Conservation (phyloP, 2,797 vertebrate species). For the Phoxinus dragarum region DNA sequence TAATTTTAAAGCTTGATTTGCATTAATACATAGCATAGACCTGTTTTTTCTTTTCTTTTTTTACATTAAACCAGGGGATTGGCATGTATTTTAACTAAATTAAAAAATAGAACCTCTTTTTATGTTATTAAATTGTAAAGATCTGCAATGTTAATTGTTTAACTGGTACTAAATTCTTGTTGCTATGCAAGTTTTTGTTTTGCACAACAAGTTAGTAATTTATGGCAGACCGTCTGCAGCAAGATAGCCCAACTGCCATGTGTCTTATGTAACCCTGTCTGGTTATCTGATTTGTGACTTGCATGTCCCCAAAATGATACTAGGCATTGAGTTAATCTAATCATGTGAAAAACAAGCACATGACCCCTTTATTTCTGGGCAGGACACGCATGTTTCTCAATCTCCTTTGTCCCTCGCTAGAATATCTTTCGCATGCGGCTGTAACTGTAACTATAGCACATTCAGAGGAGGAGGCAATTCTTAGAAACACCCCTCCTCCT, state of each 20-base stretch:
- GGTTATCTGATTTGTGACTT: slow-evolving; percentile 44
- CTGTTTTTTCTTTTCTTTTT: not conserved
- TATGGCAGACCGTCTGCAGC: not conserved
- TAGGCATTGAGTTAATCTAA: slow-evolving; percentile 21
- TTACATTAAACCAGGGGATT: not conserved
- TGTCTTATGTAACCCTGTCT: slow-evolving; percentile 13
- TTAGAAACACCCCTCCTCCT: slow-evolving; percentile 61
- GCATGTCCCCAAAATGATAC: slow-evolving; percentile 8
- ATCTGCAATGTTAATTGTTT: not conserved
- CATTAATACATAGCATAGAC: not conserved
- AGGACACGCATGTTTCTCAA: not conserved
- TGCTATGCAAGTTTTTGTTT: not conserved
- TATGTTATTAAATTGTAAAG: not conserved
- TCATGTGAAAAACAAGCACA: slow-evolving; percentile 38
- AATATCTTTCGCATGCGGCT: slow-evolving; percentile 22
- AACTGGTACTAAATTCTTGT: not conserved
- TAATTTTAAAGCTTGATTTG: not conserved
- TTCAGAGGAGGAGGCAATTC: slow-evolving; percentile 57
- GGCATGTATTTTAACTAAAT: not conserved
- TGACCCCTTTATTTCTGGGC: slow-evolving; percentile 11
- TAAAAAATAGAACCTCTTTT: not conserved
- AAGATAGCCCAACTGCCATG: not conserved
- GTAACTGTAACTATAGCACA: slow-evolving; percentile 36
- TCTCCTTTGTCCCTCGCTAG: slow-evolving; percentile 41
- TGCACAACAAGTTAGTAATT: slow-evolving; percentile 19